Evolutionary conservation across 1,140 invertebrate species (phyloP).

Genomic region (Polypedilum vanderplanki): DNA sequence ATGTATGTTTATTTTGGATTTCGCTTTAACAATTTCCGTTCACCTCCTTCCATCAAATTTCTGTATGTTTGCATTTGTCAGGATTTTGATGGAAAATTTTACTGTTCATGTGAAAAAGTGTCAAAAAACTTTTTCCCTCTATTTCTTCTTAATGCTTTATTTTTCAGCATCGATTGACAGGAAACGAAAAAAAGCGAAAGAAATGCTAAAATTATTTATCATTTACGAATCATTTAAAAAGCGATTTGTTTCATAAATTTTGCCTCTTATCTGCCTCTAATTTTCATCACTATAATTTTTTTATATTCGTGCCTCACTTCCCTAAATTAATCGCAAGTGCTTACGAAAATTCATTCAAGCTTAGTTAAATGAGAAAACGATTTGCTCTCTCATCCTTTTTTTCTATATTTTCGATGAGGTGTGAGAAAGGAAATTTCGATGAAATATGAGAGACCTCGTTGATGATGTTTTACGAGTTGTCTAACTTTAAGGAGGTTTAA

Average conservation of each 20-base stretch:
- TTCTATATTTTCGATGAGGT: neutral
- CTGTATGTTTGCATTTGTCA: too few species aligned
- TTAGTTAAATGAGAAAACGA: neutral
- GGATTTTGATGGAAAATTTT: too few species aligned
- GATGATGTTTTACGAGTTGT: neutral
- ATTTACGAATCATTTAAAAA: slow-evolving; percentile 20
- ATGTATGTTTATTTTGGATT: too few species aligned
- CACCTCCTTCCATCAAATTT: too few species aligned
- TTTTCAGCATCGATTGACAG: neutral
- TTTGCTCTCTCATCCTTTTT: neutral
- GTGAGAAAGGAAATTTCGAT: neutral
- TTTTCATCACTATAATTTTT: neutral
- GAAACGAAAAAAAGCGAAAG: too few species aligned
- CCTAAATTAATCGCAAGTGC: neutral
- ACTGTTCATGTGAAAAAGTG: neutral
- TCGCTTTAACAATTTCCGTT: too few species aligned
- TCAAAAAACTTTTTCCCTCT: neutral
- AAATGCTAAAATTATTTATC: neutral
- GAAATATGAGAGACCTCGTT: neutral
- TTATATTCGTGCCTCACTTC: neutral
- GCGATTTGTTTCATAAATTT: slow-evolving; percentile 13
- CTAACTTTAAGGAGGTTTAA: slow-evolving; percentile 1
- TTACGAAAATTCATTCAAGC: slow-evolving; percentile 1
- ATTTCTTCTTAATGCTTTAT: neutral
- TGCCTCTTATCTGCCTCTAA: neutral